Evolutionary conservation across 1,140 invertebrate genomes (phyloP).

Genomic region (Drosophila gunungcola): DNA sequence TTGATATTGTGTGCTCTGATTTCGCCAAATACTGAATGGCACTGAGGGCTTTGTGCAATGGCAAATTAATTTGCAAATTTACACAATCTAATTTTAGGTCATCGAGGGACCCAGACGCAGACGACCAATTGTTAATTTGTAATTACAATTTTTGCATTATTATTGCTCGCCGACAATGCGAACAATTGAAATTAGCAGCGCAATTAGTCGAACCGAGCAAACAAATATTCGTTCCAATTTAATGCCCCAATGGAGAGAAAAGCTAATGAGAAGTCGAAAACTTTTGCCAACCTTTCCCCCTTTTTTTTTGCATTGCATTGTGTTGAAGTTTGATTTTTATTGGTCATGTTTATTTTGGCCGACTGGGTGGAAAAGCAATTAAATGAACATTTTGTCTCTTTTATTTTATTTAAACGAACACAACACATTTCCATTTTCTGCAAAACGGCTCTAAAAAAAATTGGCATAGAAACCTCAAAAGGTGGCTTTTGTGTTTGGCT

Average conservation of each 20-base stretch:
- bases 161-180: slow-evolving; percentile 62
- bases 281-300: slow-evolving; percentile 24
- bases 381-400: slow-evolving; percentile 69
- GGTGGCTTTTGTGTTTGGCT: slow-evolving; percentile 79
- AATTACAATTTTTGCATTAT: slow-evolving; percentile 80
- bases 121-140: slow-evolving; percentile 75
- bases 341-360: slow-evolving; percentile 24
- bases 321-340: slow-evolving; percentile 47
- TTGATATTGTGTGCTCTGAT: slow-evolving; percentile 50
- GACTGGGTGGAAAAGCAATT: slow-evolving; percentile 58
- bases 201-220: slow-evolving; percentile 72
- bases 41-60: slow-evolving; percentile 37
- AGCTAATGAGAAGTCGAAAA: slow-evolving; percentile 63
- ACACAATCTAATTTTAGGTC: slow-evolving; percentile 57
- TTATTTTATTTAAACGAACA: slow-evolving; percentile 72
- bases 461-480: slow-evolving; percentile 67
- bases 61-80: slow-evolving; percentile 74
- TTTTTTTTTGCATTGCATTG: slow-evolving; percentile 11
- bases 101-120: slow-evolving; percentile 17
- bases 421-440: slow-evolving; percentile 55
- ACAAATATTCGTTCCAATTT: slow-evolving; percentile 26
- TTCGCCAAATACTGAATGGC: slow-evolving; percentile 26
- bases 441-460: slow-evolving; percentile 11
- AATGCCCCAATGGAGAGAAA: slow-evolving; percentile 53
- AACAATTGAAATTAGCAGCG: slow-evolving; percentile 82